Conservation (phyloP, 2,113 vertebrate species). For the Gambusia affinis region DNA sequence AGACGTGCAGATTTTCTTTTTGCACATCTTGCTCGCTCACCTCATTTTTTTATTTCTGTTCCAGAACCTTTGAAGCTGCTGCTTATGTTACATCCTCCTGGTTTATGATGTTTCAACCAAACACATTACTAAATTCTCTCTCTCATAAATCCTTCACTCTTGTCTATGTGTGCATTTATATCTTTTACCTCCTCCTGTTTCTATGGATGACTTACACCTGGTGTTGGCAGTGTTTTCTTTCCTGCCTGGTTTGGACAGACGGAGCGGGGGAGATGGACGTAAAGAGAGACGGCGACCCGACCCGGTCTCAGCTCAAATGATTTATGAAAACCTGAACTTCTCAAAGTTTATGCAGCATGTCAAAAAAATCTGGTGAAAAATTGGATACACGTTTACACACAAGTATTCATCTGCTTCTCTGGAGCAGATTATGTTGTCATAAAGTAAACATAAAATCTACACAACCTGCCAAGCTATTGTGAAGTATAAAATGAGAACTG, state of each 20-base stretch:
- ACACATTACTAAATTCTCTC: slow-evolving; percentile 11
- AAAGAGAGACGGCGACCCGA: not conserved
- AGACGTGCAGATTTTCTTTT: not conserved
- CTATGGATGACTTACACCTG: slow-evolving; percentile 47
- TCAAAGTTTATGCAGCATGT: slow-evolving; percentile 6
- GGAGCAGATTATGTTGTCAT: too few species aligned
- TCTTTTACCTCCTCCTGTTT: slow-evolving; percentile 40
- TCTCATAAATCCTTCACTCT: slow-evolving; percentile 21
- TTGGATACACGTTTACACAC: too few species aligned
- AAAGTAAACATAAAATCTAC: too few species aligned
- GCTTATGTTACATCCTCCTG: not conserved
- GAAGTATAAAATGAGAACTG: too few species aligned
- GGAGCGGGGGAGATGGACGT: not conserved
- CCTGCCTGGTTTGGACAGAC: slow-evolving; percentile 15
- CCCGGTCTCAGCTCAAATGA: slow-evolving; percentile 37
- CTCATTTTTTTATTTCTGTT: not conserved
- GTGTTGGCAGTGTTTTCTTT: slow-evolving; percentile 37
- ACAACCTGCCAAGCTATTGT: too few species aligned
- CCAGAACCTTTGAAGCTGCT: slow-evolving; percentile 4
- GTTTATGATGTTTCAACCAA: slow-evolving; percentile 14
- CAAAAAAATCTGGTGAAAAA: too few species aligned
- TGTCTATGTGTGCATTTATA: slow-evolving; percentile 21
- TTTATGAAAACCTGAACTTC: slow-evolving; percentile 36
- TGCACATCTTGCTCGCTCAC: not conserved
- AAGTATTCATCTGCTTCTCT: too few species aligned